Evolutionary conservation across 2,888 invertebrate species (phyloP), one percentile per base, ranked within the genome.

Genomic region (Heliconius cydno): DNA sequence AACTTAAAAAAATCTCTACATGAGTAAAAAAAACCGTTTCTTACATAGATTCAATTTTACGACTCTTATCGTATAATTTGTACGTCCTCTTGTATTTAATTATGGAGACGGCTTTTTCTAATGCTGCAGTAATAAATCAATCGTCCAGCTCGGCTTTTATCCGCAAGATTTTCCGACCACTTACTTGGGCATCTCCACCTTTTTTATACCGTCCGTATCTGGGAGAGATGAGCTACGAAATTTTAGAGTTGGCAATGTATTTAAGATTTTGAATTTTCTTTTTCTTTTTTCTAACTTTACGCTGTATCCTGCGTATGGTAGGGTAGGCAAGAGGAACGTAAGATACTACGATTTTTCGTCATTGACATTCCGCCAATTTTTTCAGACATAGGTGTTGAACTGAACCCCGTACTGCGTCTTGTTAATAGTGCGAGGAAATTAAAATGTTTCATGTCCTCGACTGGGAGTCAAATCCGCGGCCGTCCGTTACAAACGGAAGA

Each of bases 61-160:
- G 28, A n/a, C 72, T n/a, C 6, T 34, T 57, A 34, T 73, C 57
- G 30, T 73, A 34, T 73, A 73, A 73, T 73, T 73, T 73, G 34
- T 73, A 34, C 22, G 52, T 30, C n/a, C 74, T 75, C 41, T n/a
- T 77, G 77, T 77, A 77, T 72, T 72, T 77, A 77, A 77, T 77
- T 72, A 46, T 72, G 52, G 81, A 81, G 76, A 81, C 80, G 77
- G 82, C 72, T 78, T 76, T 79, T 79, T 80, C 77, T 78, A 79
- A 75, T 71, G 79, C 76, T 80, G 67, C 78, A 78, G 80, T 79
- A 79, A 83, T 83, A 83, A 82, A 83, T 83, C 82, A 83, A 83
- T 83, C 83, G 82, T 68, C 80, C 76, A 77, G 83, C 78, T 71
- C 78, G 78, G 77, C 77, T 80, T 82, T 82, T 80, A 82, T 80